Evolutionary conservation across 2,888 invertebrate genomes (phyloP).

Genomic region (Tribolium freemani): DNA sequence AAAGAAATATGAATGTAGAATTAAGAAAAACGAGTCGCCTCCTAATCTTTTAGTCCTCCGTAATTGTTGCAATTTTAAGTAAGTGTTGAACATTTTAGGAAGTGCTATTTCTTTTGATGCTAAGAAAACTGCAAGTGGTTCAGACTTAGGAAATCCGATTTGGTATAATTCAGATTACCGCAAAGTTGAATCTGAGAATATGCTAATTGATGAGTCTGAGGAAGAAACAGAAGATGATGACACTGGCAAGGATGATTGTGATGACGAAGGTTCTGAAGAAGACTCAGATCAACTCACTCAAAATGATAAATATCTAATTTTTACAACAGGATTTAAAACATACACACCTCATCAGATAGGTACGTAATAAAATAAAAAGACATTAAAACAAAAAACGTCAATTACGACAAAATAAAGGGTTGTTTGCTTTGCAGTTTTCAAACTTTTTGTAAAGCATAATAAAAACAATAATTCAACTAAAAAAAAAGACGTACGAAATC

Average conservation of each 20-base stretch:
- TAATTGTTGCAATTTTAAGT: background rate
- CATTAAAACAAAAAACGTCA: no score
- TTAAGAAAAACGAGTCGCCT: no score
- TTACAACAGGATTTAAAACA: constrained; percentile 86
- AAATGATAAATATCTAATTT: constrained; percentile 80
- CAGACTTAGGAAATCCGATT: constrained; percentile 73
- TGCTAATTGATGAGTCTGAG: constrained; percentile 51
- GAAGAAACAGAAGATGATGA: constrained; percentile 57
- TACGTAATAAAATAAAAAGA: constrained; percentile 28
- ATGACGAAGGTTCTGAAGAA: constrained; percentile 55
- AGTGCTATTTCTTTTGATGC: constrained; percentile 23
- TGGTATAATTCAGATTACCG: constrained; percentile 76
- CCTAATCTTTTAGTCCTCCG: background rate
- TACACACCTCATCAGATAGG: constrained; percentile 90
- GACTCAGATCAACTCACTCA: constrained; percentile 42
- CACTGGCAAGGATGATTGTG: constrained; percentile 53
- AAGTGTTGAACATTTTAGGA: background rate
- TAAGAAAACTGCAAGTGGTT: constrained; percentile 46
- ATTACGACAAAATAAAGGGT: no score
- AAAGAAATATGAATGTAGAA: no score
- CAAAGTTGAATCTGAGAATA: constrained; percentile 68
- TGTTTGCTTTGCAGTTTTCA: no score
- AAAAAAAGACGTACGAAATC: no score
- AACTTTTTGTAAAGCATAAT: no score
- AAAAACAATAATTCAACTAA: no score